These are phyloP conservation scores for Tyrannus savana DNA, from an alignment of 2,113 vertebrate species.

Conservation along the genomic window DNA sequence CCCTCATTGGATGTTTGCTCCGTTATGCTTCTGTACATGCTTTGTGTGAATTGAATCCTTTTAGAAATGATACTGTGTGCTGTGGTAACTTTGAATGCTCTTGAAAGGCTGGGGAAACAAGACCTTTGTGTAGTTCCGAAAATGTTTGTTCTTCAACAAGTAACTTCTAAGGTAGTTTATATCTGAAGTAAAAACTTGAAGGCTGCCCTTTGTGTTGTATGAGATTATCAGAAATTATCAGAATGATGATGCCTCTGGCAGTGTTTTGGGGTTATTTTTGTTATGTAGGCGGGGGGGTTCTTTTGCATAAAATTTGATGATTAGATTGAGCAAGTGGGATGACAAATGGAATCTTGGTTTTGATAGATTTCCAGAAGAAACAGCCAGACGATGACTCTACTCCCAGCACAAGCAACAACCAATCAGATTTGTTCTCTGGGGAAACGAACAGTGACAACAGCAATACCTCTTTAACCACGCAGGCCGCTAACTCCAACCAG, in stretches of 20 bases:
- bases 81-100: background rate
- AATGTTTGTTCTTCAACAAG: background rate
- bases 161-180: background rate
- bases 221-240: background rate
- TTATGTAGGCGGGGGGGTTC: background rate
- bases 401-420: constrained; percentile 90
- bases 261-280: background rate
- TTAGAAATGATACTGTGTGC: background rate
- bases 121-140: background rate
- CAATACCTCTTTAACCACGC: constrained; percentile 87
- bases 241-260: background rate
- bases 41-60: background rate
- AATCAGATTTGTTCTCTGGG: constrained; percentile 92
- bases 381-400: constrained; percentile 90
- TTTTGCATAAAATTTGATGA: background rate
- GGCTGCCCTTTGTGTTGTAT: background rate
- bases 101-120: background rate
- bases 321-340: background rate
- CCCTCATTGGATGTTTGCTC: background rate
- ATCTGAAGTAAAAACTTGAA: background rate
- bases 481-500: constrained; percentile 85
- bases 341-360: constrained; percentile 31
- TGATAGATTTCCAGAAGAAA: constrained; percentile 93
- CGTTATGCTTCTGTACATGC: background rate
- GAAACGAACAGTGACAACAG: constrained; percentile 91